Percentiles rank a stretch among this genome's conserved stretches.
phyloP scores from a whole-genome alignment of 1,140 invertebrate genomes.

The Drosophila busckii region DNA sequence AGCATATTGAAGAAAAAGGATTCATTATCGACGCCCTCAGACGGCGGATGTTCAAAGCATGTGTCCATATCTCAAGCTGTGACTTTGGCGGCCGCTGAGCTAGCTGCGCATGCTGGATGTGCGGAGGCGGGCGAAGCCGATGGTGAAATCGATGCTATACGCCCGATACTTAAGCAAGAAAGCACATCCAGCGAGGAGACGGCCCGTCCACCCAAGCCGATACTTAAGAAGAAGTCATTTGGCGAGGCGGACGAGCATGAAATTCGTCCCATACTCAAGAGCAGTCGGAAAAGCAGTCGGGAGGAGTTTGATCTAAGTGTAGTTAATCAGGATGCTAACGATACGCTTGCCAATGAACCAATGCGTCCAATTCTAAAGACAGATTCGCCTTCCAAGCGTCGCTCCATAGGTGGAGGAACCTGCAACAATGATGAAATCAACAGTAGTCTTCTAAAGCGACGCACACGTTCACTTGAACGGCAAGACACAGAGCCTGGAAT shows the following conservation, averaged over 20 bases:
- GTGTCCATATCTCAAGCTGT: slow-evolving; percentile 86
- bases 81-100: slow-evolving; percentile 83
- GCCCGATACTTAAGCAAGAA: slow-evolving; percentile 86
- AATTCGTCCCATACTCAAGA: slow-evolving; percentile 87
- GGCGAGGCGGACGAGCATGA: slow-evolving; percentile 87
- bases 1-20: slow-evolving; percentile 87
- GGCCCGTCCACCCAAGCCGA: slow-evolving; percentile 84
- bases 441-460: slow-evolving; percentile 51
- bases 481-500: slow-evolving; percentile 52
- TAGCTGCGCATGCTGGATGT: slow-evolving; percentile 39
- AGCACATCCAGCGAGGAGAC: slow-evolving; percentile 61
- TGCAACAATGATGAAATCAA: slow-evolving; percentile 5
- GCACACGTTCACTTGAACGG: slow-evolving; percentile 72
- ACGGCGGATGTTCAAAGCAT: slow-evolving; percentile 80
- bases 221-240: slow-evolving; percentile 90
- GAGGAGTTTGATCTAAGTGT: slow-evolving; percentile 67
- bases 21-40: slow-evolving; percentile 81
- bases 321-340: slow-evolving; percentile 25
- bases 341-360: slow-evolving; percentile 12
- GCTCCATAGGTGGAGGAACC: slow-evolving; percentile 36
- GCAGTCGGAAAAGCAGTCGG: slow-evolving; percentile 82
- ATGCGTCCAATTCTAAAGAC: slow-evolving; percentile 66
- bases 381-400: slow-evolving; percentile 71
- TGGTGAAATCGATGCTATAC: slow-evolving; percentile 82
- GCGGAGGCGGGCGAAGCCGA: slow-evolving; percentile 78